Percentiles rank a stretch among this genome's conserved stretches.
Conservation (phyloP, 2,113 vertebrate species). For the Notothenia rossii region DNA sequence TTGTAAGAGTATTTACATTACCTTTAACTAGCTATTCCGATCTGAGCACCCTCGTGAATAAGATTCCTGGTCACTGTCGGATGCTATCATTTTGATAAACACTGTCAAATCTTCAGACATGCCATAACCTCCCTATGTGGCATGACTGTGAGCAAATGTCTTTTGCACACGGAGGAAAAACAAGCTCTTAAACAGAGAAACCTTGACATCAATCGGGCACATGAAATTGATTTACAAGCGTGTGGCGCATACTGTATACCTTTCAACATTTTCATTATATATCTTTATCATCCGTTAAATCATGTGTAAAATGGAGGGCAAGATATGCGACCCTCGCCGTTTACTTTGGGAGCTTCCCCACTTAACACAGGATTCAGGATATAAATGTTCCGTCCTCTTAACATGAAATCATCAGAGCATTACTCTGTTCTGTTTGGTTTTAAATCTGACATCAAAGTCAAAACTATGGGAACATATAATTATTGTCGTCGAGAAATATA, state of each 20-base stretch:
- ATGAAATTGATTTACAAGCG: neutral
- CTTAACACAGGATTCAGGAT: neutral
- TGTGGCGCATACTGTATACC: neutral
- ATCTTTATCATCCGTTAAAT: neutral
- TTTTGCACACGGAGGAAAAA: slow-evolving; percentile 3
- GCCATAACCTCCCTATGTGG: neutral
- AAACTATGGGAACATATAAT: neutral
- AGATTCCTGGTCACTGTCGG: neutral
- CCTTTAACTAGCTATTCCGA: neutral
- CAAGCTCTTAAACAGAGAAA: neutral
- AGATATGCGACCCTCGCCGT: slow-evolving; percentile 1
- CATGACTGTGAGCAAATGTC: neutral
- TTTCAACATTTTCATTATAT: neutral
- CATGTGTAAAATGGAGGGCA: neutral
- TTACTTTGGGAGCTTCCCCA: neutral
- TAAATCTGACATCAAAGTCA: neutral
- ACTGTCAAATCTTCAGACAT: neutral
- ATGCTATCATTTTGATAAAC: neutral
- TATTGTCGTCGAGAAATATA: neutral
- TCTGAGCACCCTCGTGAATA: neutral
- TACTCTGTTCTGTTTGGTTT: neutral
- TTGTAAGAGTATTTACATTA: too few relatives aligned
- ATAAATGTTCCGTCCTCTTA: neutral
- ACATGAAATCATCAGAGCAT: neutral
- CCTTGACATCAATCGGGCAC: neutral